Conservation (phyloP, 2,113 vertebrate species). For the Stigmatopora argus region DNA sequence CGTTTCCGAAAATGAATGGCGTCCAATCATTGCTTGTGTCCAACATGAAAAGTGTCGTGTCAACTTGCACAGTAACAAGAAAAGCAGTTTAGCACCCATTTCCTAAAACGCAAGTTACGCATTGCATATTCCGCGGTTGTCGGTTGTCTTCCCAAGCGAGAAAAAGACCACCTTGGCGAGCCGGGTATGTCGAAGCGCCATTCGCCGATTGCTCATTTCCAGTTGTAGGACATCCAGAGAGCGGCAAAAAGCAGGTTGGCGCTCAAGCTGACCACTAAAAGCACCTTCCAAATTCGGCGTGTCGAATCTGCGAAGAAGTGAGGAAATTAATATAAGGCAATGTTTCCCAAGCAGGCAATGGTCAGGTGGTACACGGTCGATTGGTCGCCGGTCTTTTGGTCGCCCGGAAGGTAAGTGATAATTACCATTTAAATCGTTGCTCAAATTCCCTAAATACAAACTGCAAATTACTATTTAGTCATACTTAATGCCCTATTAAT, state of each 20-base stretch:
- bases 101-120: neutral
- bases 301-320: constrained; percentile 62
- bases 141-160: neutral
- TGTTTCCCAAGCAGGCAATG: no score
- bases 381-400: no score
- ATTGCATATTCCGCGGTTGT: no score
- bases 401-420: no score
- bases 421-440: no score
- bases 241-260: constrained; percentile 80
- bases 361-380: no score
- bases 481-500: no score
- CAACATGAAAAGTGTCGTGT: no score
- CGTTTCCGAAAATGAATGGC: no score
- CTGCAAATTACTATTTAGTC: no score
- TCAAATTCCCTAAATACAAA: no score
- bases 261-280: constrained; percentile 80
- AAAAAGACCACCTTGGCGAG: neutral
- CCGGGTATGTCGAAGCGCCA: constrained; percentile 2
- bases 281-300: constrained; percentile 64
- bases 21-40: no score
- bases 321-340: constrained; percentile 3
- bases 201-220: constrained; percentile 49
- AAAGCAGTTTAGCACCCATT: neutral
- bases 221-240: constrained; percentile 80
- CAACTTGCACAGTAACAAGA: neutral